These are phyloP conservation scores for Pelecanoides urinatrix DNA, from an alignment of 2,113 vertebrate genomes.

Conservation along the genomic window DNA sequence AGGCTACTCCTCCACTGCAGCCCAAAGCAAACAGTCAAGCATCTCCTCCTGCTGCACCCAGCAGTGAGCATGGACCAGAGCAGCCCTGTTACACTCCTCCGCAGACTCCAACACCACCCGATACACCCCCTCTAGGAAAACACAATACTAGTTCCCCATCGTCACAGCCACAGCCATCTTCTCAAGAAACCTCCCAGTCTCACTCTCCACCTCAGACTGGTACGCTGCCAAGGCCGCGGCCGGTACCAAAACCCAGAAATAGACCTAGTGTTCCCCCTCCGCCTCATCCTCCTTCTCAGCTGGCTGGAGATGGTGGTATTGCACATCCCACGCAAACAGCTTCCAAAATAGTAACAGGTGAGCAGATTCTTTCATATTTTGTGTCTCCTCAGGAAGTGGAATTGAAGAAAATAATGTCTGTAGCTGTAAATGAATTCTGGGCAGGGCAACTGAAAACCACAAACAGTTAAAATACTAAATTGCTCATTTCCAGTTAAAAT, in stretches of 20 bases:
- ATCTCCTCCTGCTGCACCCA: background rate
- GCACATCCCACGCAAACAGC: conserved; percentile 57
- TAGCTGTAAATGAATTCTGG: background rate
- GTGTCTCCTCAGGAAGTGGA: background rate
- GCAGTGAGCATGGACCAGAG: conserved; percentile 70
- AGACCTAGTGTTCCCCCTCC: conserved; percentile 91
- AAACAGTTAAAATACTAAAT: background rate
- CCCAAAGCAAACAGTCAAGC: conserved; percentile 40
- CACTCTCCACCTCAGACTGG: conserved; percentile 71
- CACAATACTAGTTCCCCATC: background rate
- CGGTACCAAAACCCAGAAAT: conserved; percentile 91
- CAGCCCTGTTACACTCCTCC: conserved; percentile 76
- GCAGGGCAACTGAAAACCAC: background rate
- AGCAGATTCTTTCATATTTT: background rate
- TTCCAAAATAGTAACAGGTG: conserved; percentile 88
- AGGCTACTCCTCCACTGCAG: conserved; percentile 68
- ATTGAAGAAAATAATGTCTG: background rate
- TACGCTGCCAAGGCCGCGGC: conserved; percentile 84
- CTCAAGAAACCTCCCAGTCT: conserved; percentile 66
- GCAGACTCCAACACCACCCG: conserved; percentile 87
- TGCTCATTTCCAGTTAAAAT: background rate
- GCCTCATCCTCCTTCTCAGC: conserved; percentile 79
- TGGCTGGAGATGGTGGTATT: conserved; percentile 40
- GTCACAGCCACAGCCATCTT: background rate
- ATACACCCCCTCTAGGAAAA: conserved; percentile 82